phyloP scores from a whole-genome alignment of 2,888 invertebrate genomes.

The Craniophora ligustri region DNA sequence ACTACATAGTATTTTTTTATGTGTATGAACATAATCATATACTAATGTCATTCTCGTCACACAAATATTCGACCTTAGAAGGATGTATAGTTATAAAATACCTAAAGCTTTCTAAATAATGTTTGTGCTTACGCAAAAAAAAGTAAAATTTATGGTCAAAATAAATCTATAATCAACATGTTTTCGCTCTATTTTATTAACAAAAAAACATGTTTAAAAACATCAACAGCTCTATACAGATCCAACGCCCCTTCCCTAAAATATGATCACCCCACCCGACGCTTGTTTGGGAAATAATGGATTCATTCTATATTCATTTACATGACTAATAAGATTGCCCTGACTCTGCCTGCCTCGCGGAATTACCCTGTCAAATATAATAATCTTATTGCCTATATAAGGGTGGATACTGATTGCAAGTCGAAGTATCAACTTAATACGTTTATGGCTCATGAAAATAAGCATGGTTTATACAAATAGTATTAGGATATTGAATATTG shows the following conservation, averaged over 20 bases:
- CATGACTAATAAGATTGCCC: conserved; percentile 85
- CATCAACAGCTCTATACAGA: conserved; percentile 64
- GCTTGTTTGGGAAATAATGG: conserved; percentile 87
- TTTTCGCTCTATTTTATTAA: neutral
- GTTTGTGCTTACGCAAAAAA: too few relatives aligned
- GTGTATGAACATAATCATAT: too few relatives aligned
- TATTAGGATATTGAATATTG: too few relatives aligned
- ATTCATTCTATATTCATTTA: conserved; percentile 88
- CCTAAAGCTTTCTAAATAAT: too few relatives aligned
- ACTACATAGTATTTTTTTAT: too few relatives aligned
- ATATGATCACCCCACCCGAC: conserved; percentile 75
- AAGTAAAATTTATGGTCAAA: too few relatives aligned
- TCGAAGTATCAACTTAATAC: conserved; percentile 47
- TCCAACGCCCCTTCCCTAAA: conserved; percentile 68
- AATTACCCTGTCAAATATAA: conserved; percentile 86
- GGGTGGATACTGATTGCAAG: conserved; percentile 57
- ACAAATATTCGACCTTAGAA: too few relatives aligned
- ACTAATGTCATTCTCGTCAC: too few relatives aligned
- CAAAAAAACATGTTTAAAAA: neutral
- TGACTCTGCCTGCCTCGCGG: conserved; percentile 75
- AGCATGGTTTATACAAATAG: too few relatives aligned
- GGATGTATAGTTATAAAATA: too few relatives aligned
- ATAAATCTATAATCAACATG: too few relatives aligned
- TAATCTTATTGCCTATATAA: conserved; percentile 67
- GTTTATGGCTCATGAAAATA: conserved; percentile 16